Evolutionary conservation across 1,140 invertebrate species (phyloP).

Genomic region (Zaprionus davidi): DNA sequence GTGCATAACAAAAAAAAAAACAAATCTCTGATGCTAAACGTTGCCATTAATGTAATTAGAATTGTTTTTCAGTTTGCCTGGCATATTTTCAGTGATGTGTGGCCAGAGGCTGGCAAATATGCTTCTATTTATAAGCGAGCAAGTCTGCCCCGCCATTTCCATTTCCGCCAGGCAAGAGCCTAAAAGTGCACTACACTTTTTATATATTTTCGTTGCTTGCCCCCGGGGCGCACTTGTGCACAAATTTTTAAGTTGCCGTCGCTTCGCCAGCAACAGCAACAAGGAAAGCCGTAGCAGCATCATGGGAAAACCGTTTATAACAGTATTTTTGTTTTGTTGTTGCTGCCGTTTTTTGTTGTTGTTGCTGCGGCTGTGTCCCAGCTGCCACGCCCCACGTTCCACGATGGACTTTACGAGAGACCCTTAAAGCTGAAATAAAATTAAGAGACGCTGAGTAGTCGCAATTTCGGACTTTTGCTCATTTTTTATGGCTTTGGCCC

Average conservation of each 20-base stretch:
- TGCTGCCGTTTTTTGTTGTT: constrained; percentile 22
- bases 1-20: background rate
- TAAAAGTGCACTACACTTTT: constrained; percentile 54
- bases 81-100: background rate
- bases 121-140: constrained; percentile 6
- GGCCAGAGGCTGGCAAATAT: constrained; percentile 3
- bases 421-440: constrained; percentile 74
- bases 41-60: background rate
- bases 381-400: constrained; percentile 12
- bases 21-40: background rate
- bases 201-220: constrained; percentile 30
- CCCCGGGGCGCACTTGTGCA: constrained; percentile 32
- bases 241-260: constrained; percentile 58
- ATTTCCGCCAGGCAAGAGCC: constrained; percentile 14
- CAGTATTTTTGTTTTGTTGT: constrained; percentile 30
- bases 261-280: constrained; percentile 28
- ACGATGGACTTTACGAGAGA: constrained; percentile 56
- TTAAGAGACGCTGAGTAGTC: constrained; percentile 78
- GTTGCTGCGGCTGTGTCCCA: constrained; percentile 14
- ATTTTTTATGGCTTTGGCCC: constrained; percentile 53
- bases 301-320: constrained; percentile 59
- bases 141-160: background rate
- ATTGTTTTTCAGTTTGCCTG: background rate
- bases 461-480: constrained; percentile 64
- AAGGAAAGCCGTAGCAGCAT: constrained; percentile 32